Conservation (phyloP, 2,888 invertebrate species). For the Panorpa germanica region DNA sequence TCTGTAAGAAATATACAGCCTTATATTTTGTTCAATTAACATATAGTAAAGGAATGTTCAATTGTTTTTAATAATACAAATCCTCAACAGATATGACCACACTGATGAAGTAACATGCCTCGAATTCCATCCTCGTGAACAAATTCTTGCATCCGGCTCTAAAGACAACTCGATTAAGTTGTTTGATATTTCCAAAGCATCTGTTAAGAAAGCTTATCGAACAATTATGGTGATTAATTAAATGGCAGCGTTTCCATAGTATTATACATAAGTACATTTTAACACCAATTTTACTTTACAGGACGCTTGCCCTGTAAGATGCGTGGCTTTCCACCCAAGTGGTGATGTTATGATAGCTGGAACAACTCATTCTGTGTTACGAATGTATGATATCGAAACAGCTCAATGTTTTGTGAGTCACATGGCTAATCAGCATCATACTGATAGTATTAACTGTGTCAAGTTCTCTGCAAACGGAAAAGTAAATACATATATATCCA, state of each 20-base stretch:
- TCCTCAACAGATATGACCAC: slow-evolving; percentile 55
- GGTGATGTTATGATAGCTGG: slow-evolving; percentile 91
- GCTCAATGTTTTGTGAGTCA: slow-evolving; percentile 90
- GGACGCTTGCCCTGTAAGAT: slow-evolving; percentile 83
- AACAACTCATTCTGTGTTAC: slow-evolving; percentile 74
- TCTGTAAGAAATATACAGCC: slow-evolving; percentile 40
- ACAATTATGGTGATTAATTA: slow-evolving; percentile 55
- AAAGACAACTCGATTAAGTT: slow-evolving; percentile 87
- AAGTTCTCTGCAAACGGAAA: slow-evolving; percentile 33
- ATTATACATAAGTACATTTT: not conserved
- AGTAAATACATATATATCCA: slow-evolving; percentile 3
- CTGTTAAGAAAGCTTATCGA: slow-evolving; percentile 93
- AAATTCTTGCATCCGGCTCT: slow-evolving; percentile 88
- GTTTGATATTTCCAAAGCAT: slow-evolving; percentile 96
- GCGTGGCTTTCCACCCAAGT: slow-evolving; percentile 86
- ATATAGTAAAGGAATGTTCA: slow-evolving; percentile 4
- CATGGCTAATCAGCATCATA: slow-evolving; percentile 72
- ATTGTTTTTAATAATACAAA: slow-evolving; percentile 5
- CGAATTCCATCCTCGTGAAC: slow-evolving; percentile 92
- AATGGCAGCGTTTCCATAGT: not conserved
- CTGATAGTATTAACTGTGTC: slow-evolving; percentile 53
- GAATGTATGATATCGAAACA: slow-evolving; percentile 89
- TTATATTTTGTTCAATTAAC: slow-evolving; percentile 5
- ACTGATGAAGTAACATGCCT: slow-evolving; percentile 92
- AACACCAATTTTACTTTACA: slow-evolving; percentile 18